phyloP scores from a whole-genome alignment of 2,888 invertebrate species.

The Rhagium mordax region DNA sequence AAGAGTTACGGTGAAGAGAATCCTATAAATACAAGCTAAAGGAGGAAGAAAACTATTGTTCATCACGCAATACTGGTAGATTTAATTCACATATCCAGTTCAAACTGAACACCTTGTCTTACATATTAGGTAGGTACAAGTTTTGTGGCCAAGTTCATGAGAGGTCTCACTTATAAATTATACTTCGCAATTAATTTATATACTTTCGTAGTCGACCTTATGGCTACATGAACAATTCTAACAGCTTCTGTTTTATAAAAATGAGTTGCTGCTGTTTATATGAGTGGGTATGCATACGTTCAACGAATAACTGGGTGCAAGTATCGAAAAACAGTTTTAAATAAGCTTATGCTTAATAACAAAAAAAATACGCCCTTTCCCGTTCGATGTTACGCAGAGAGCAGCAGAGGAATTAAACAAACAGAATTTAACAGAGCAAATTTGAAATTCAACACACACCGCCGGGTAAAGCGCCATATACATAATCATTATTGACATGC shows the following conservation, averaged over 20 bases:
- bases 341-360: too few species aligned
- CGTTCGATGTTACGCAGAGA: not conserved
- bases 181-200: too few species aligned
- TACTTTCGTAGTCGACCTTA: too few species aligned
- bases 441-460: not conserved
- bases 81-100: not conserved
- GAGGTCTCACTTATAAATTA: too few species aligned
- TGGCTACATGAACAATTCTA: not conserved
- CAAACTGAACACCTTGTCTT: not conserved
- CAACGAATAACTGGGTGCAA: not conserved
- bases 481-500: slow-evolving; percentile 23
- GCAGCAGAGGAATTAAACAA: not conserved
- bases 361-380: not conserved
- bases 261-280: not conserved
- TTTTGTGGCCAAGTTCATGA: not conserved
- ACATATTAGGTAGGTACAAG: not conserved
- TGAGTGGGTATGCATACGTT: not conserved
- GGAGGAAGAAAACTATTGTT: too few species aligned
- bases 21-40: too few species aligned
- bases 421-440: not conserved
- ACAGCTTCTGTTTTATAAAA: not conserved
- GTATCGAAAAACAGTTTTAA: too few species aligned
- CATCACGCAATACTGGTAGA: not conserved
- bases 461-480: not conserved
- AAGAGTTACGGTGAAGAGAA: too few species aligned